Percentiles rank a stretch among this genome's conserved stretches.
phyloP scores from a whole-genome alignment of 30 jellyfish, hydroid and myxozoan genomes.

The Haliclystus octoradiatus region DNA sequence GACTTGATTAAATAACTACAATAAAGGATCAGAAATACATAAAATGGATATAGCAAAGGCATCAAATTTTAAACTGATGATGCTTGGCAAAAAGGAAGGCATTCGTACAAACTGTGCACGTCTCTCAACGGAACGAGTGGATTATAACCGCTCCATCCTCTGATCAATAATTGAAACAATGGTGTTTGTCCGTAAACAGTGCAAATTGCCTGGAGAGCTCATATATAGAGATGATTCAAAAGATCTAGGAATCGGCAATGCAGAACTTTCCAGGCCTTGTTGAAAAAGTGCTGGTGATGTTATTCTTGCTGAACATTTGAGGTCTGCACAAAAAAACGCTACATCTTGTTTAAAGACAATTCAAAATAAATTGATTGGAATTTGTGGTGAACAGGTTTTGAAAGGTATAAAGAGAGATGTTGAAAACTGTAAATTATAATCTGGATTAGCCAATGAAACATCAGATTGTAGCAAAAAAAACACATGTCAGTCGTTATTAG shows the following conservation, averaged over 20 bases:
- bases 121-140: neutral
- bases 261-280: constrained; percentile 57
- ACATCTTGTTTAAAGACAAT: constrained; percentile 48
- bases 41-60: constrained; percentile 1
- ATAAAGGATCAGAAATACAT: neutral
- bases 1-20: neutral
- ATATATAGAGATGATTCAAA: constrained; percentile 1
- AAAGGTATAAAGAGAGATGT: constrained; percentile 5
- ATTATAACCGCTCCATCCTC: constrained; percentile 13
- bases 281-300: constrained; percentile 32
- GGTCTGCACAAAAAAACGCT: constrained; percentile 45
- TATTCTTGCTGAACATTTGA: constrained; percentile 20
- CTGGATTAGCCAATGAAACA: constrained; percentile 34
- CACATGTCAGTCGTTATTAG: constrained; percentile 31
- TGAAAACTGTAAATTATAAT: constrained; percentile 10
- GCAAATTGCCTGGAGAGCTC: constrained; percentile 29
- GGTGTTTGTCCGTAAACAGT: constrained; percentile 12
- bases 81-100: constrained; percentile 4
- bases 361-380: constrained; percentile 22
- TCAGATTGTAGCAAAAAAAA: constrained; percentile 23
- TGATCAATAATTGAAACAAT: constrained; percentile 29
- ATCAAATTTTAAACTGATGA: neutral
- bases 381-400: constrained; percentile 22
- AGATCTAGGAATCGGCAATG: neutral
- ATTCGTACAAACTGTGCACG: constrained; percentile 6